A percentile compares a stretch with the other conserved stretches of the same genome.
Evolutionary conservation across 2,113 vertebrate genomes (phyloP).

Genomic region (Pelusios castaneus): DNA sequence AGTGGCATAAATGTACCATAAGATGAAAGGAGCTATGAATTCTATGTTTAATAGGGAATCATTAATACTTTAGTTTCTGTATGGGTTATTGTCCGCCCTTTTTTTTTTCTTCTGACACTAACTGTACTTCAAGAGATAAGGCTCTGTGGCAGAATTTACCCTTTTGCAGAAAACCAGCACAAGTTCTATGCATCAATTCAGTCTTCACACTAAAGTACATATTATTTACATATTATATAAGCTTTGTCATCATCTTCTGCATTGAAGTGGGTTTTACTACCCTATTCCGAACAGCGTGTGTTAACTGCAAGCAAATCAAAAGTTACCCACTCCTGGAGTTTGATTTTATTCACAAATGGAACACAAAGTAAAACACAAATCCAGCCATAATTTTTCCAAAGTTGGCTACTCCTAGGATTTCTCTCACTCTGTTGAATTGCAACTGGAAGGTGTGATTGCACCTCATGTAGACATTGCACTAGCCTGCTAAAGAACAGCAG

Average conservation of each 20-base stretch:
- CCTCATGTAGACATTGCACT: background rate
- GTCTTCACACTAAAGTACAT: background rate
- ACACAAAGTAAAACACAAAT: background rate
- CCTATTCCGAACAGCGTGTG: background rate
- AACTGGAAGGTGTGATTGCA: background rate
- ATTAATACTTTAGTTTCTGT: background rate
- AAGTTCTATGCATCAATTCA: background rate
- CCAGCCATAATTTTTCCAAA: background rate
- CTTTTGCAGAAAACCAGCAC: background rate
- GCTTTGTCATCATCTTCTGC: fast-evolving
- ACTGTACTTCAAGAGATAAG: background rate
- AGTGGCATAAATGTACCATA: background rate
- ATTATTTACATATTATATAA: background rate
- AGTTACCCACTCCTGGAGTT: fast-evolving
- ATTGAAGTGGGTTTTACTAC: background rate
- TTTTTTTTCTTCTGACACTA: background rate
- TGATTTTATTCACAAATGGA: background rate
- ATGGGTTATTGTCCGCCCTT: background rate
- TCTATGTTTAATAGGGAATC: background rate
- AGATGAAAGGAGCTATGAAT: background rate
- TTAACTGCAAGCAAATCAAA: background rate
- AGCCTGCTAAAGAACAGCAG: background rate
- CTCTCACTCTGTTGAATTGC: background rate
- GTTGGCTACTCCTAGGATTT: background rate
- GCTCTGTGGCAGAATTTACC: background rate